These are phyloP conservation scores for Scaptomyza reducta DNA, from an alignment of 2,888 invertebrate genomes.

Conservation along the genomic window DNA sequence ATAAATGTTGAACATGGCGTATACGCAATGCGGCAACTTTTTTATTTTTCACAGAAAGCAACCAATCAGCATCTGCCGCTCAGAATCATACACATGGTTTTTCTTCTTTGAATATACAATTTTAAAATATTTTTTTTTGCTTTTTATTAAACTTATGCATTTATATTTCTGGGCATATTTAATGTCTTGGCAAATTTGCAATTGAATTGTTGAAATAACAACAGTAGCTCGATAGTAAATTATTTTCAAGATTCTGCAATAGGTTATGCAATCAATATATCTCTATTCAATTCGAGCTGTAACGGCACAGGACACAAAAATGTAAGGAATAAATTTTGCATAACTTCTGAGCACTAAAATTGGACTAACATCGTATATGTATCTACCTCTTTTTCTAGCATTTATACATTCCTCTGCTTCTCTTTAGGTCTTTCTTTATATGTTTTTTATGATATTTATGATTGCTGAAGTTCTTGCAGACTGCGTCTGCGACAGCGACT, in stretches of 20 bases:
- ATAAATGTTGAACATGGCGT: constrained; percentile 55
- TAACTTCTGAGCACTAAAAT: constrained; percentile 60
- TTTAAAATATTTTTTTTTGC: constrained; percentile 2
- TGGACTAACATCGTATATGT: constrained; percentile 25
- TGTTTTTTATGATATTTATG: constrained; percentile 73
- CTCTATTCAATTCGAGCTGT: constrained; percentile 74
- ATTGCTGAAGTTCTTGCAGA: constrained; percentile 46
- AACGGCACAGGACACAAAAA: constrained; percentile 62
- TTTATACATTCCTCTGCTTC: background rate
- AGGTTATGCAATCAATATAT: constrained; percentile 61
- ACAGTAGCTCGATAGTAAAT: constrained; percentile 51
- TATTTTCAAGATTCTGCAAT: constrained; percentile 66
- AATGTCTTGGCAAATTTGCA: constrained; percentile 37
- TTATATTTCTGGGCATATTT: constrained; percentile 60
- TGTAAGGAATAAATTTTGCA: constrained; percentile 75
- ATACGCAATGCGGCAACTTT: constrained; percentile 60
- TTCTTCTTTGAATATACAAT: background rate
- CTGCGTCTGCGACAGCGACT: constrained; percentile 59
- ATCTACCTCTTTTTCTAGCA: constrained; percentile 13
- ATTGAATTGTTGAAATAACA: constrained; percentile 51
- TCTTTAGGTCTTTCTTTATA: constrained; percentile 21
- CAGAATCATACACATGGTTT: background rate
- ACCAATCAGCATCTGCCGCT: constrained; percentile 4
- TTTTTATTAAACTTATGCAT: constrained; percentile 11
- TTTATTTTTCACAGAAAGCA: background rate